Evolutionary conservation across 2,888 invertebrate species (phyloP), one percentile per base, ranked within the genome.

Genomic region (Pycnomerus fuliginosus): DNA sequence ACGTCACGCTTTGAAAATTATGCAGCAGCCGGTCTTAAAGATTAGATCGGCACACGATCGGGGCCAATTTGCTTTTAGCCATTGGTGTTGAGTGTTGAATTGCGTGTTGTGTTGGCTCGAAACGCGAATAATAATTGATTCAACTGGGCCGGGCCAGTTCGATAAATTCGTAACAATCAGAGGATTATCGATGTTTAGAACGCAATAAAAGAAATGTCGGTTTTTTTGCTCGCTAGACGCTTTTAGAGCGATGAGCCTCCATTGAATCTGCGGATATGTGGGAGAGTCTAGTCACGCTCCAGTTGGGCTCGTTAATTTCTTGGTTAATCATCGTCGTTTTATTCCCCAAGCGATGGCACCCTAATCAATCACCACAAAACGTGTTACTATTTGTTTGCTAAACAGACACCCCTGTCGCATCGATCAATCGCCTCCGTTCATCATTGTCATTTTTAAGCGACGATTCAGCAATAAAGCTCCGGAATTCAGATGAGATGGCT

Each of bases 321-420:
- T 28, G 36, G 37, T 30, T 38, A 38, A 38, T 37, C 30, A 37
- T 29, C 37, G 22, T n/a, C 29, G 37, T 37, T 37, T 37, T 37
- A 37, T 29, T 28, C 36, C 36, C 28, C n/a, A 11, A 34, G 25
- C 34, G 34, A 34, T 25, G 17, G 30, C 15, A n/a, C 29, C 14
- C 13, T 30, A 29, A 38, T 38, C 38, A 38, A 38, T 38, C 38
- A 38, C 38, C 20, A 7, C 3, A 10, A 16, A 38, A 30, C 38
- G 30, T 38, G 38, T 38, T 23, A 38, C 38, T 30, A 38, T 38
- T 38, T 38, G 38, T 38, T 38, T 38, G 38, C 38, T 38, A 38
- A 38, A 38, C 38, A 38, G 38, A 38, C 38, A 23, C 22, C 11
- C 22, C 28, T n/a, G 30, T 24, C 34, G 25, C 34, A 38, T 38